phyloP scores from a whole-genome alignment of 2,888 invertebrate species.

The Penaeus monodon region DNA sequence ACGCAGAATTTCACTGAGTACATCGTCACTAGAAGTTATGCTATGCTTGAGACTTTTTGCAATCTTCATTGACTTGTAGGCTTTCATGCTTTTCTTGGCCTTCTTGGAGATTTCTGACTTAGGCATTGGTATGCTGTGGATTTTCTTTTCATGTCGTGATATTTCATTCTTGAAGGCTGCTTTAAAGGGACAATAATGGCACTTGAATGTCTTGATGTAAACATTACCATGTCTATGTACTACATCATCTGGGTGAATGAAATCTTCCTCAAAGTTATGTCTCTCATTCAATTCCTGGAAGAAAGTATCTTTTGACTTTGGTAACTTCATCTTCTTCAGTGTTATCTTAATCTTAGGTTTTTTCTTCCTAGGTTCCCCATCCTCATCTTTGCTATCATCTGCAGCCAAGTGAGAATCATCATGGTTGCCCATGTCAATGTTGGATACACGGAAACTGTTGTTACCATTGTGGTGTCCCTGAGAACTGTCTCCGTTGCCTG shows the following conservation, averaged over 20 bases:
- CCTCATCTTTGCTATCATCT: slow-evolving; percentile 59
- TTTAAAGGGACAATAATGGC: slow-evolving; percentile 75
- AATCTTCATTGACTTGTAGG: background rate
- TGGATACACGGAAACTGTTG: slow-evolving; percentile 63
- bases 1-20: slow-evolving; percentile 32
- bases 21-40: slow-evolving; percentile 35
- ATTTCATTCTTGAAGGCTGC: slow-evolving; percentile 76
- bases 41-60: too few species aligned
- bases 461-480: slow-evolving; percentile 49
- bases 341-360: slow-evolving; percentile 66
- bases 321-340: slow-evolving; percentile 63
- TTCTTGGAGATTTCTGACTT: slow-evolving; percentile 33
- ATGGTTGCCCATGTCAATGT: slow-evolving; percentile 57
- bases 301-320: slow-evolving; percentile 57
- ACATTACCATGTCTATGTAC: slow-evolving; percentile 70
- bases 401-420: slow-evolving; percentile 58
- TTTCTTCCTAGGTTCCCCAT: slow-evolving; percentile 63
- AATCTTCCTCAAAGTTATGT: slow-evolving; percentile 66
- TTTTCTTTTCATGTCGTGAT: slow-evolving; percentile 73
- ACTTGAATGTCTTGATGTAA: slow-evolving; percentile 69
- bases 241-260: slow-evolving; percentile 68
- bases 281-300: slow-evolving; percentile 63
- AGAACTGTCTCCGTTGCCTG: slow-evolving; percentile 12
- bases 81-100: slow-evolving; percentile 35
- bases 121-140: slow-evolving; percentile 67